A percentile compares a stretch with the other conserved stretches of the same genome.
These are phyloP conservation scores for Arrhopalites spinosus DNA, from an alignment of 2,888 invertebrate species.

Conservation along the genomic window DNA sequence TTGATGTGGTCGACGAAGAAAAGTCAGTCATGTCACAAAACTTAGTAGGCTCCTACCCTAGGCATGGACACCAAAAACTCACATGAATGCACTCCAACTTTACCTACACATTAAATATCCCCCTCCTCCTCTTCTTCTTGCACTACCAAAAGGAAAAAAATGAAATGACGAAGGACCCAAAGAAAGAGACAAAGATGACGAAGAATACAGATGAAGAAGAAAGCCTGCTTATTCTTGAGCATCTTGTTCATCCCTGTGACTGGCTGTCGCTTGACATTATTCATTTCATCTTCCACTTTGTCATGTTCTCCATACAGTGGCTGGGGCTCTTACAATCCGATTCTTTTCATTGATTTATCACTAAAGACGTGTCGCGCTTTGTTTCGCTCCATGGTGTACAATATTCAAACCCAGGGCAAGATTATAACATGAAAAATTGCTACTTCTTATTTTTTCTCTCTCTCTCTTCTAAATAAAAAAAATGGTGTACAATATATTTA, in stretches of 20 bases:
- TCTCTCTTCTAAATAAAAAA: no score
- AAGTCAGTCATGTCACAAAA: neutral
- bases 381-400: constrained; percentile 4
- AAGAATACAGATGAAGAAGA: neutral
- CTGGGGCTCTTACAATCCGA: neutral
- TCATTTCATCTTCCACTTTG: constrained; percentile 21
- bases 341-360: constrained; percentile 27
- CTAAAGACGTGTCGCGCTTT: constrained; percentile 12
- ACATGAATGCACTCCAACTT: neutral
- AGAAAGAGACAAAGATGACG: neutral
- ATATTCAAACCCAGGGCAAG: neutral
- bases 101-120: neutral
- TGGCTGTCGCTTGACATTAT: constrained; percentile 23
- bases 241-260: no score
- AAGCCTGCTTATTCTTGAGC: no score
- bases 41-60: neutral
- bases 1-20: constrained; percentile 11
- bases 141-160: neutral
- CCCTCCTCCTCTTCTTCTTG: neutral
- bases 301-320: neutral
- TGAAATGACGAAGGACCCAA: neutral
- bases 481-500: no score
- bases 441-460: no score
- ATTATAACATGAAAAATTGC: no score
- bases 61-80: no score